A percentile compares a stretch with the other conserved stretches of the same genome.
These are phyloP conservation scores for Tetragnatha versicolor DNA, from an alignment of 1,140 invertebrate species.

Conservation along the genomic window DNA sequence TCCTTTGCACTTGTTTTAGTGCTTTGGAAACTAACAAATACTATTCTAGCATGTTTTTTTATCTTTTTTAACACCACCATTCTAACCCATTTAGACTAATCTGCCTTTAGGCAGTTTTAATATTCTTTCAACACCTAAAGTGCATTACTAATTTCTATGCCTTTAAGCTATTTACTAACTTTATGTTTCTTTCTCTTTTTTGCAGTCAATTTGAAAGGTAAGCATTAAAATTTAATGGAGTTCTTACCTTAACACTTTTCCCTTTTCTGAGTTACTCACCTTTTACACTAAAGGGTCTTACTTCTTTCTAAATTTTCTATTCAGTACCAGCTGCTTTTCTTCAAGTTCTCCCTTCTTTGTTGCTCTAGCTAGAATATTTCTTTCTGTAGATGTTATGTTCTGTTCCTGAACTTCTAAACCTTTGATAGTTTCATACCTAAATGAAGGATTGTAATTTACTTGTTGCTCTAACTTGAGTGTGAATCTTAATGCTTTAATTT, in stretches of 20 bases:
- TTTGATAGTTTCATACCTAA: too few relatives aligned
- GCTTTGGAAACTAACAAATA: neutral
- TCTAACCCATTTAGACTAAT: neutral
- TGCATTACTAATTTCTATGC: slow-evolving; percentile 12
- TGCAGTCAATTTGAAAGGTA: slow-evolving; percentile 55
- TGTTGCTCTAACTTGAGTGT: too few relatives aligned
- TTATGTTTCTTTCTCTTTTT: slow-evolving; percentile 41
- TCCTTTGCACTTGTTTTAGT: neutral
- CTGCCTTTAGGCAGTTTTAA: neutral
- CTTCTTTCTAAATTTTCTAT: neutral
- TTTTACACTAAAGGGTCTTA: neutral
- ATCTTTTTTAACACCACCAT: slow-evolving; percentile 3
- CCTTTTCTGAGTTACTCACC: neutral
- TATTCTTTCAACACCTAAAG: neutral
- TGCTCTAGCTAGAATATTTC: neutral
- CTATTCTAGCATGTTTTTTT: neutral
- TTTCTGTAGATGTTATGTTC: neutral
- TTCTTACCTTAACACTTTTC: neutral
- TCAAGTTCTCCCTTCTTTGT: neutral
- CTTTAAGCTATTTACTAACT: slow-evolving; percentile 44
- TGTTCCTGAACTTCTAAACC: too few relatives aligned
- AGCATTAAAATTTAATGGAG: slow-evolving; percentile 36
- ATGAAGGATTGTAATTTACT: too few relatives aligned
- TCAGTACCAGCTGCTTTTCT: slow-evolving; percentile 50
- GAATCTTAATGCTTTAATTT: too few relatives aligned